Conservation (phyloP, 2,888 invertebrate species). For the Mythimna pallens region DNA sequence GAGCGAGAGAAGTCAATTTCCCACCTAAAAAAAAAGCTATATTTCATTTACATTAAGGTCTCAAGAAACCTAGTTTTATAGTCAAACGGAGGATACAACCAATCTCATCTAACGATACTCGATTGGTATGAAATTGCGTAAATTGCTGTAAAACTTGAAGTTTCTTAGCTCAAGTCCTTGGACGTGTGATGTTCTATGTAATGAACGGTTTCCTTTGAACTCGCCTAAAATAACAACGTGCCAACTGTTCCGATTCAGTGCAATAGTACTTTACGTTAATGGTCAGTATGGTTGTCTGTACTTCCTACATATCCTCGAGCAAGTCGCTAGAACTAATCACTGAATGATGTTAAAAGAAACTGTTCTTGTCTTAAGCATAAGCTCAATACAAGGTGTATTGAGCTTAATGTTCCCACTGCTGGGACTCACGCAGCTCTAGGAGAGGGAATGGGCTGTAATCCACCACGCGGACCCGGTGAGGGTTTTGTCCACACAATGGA, state of each 20-base stretch:
- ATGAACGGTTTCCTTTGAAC: constrained; percentile 78
- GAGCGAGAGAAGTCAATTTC: too few relatives aligned
- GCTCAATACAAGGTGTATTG: too few relatives aligned
- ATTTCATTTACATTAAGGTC: constrained; percentile 3
- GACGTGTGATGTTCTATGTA: constrained; percentile 67
- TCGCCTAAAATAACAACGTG: constrained; percentile 62
- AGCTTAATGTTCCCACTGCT: too few relatives aligned
- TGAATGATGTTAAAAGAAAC: too few relatives aligned
- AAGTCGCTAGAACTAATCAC: not conserved
- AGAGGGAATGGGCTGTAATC: too few relatives aligned
- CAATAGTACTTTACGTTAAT: constrained; percentile 28
- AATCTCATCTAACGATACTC: constrained; percentile 51
- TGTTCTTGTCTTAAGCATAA: too few relatives aligned
- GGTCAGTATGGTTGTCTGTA: not conserved
- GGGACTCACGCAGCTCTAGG: too few relatives aligned
- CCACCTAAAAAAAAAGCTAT: too few relatives aligned
- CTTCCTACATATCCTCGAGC: not conserved
- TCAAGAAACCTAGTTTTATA: constrained; percentile 16
- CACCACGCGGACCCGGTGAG: too few relatives aligned
- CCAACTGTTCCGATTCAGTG: constrained; percentile 21
- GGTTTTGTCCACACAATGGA: too few relatives aligned
- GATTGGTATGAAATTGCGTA: constrained; percentile 61
- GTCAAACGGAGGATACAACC: constrained; percentile 64
- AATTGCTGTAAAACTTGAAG: constrained; percentile 63
- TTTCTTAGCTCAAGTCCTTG: constrained; percentile 68